A percentile compares a stretch with the other conserved stretches of the same genome.
phyloP scores from a whole-genome alignment of 2,113 vertebrate species.

The Rhinolophus ferrumequinum region DNA sequence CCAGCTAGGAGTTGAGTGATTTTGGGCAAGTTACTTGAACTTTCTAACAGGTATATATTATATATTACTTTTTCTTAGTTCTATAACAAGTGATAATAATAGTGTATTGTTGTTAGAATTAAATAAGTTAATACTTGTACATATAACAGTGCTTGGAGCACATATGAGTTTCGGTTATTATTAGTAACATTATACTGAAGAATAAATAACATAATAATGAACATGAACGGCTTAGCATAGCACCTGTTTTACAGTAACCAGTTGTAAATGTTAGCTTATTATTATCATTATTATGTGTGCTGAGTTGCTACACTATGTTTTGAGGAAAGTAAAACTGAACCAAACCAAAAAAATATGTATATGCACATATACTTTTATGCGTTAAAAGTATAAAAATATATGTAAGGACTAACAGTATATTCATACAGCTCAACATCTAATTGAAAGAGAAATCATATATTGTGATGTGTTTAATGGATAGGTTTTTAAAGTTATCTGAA shows the following conservation, averaged over 20 bases:
- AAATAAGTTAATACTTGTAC: neutral
- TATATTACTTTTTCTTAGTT: neutral
- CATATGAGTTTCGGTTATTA: neutral
- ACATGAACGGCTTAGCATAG: neutral
- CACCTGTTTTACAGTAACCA: neutral
- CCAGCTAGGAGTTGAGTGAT: neutral
- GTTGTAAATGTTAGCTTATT: neutral
- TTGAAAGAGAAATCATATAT: neutral
- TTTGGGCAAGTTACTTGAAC: neutral
- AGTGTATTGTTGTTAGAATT: neutral
- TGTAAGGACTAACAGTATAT: neutral
- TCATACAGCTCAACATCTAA: neutral
- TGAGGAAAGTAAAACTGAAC: neutral
- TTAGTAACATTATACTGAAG: neutral
- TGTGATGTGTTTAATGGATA: neutral
- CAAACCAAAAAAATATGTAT: neutral
- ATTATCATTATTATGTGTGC: neutral
- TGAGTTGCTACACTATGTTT: neutral
- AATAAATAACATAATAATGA: neutral
- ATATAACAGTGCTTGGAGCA: neutral
- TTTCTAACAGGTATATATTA: neutral
- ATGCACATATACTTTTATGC: too few relatives aligned
- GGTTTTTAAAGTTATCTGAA: neutral
- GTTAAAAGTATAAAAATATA: too few relatives aligned
- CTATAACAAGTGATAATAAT: neutral